A percentile compares a stretch with the other conserved stretches of the same genome.
Conservation (phyloP, 2,113 vertebrate genomes). For the Lagopus muta region DNA sequence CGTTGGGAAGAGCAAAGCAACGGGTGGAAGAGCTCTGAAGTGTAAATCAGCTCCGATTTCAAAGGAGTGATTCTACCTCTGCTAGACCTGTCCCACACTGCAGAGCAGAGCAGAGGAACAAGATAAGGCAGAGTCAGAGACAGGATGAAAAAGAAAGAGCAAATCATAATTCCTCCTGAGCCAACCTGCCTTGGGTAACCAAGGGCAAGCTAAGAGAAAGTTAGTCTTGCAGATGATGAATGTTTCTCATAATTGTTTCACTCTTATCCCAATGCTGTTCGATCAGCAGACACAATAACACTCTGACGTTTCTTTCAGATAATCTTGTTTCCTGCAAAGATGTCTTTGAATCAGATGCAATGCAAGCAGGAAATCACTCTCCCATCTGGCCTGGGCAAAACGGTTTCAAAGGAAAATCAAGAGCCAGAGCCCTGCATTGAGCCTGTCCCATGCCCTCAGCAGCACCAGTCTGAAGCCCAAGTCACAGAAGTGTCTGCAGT, state of each 20-base stretch:
- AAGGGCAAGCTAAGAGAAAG: neutral
- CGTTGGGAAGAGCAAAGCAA: neutral
- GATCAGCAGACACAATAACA: neutral
- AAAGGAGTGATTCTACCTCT: neutral
- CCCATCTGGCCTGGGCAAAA: slow-evolving; percentile 13
- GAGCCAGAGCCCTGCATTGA: neutral
- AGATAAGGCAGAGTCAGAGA: neutral
- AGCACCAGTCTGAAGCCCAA: neutral
- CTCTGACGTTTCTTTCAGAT: neutral
- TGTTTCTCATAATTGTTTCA: accelerated
- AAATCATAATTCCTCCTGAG: neutral
- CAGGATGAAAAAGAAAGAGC: neutral
- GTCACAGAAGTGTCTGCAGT: neutral
- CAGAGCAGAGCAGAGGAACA: neutral
- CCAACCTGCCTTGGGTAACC: neutral
- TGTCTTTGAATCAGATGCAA: slow-evolving; percentile 53
- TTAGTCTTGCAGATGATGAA: neutral
- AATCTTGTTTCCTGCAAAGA: neutral
- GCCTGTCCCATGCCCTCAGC: neutral
- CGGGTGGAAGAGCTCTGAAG: neutral
- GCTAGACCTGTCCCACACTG: neutral
- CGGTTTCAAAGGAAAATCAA: neutral
- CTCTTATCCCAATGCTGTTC: neutral
- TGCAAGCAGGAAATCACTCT: slow-evolving; percentile 58
- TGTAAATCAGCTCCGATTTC: neutral